Base-by-base conservation (phyloP, 2,888 invertebrate genomes). In the Aporophyla nigra region DNA sequence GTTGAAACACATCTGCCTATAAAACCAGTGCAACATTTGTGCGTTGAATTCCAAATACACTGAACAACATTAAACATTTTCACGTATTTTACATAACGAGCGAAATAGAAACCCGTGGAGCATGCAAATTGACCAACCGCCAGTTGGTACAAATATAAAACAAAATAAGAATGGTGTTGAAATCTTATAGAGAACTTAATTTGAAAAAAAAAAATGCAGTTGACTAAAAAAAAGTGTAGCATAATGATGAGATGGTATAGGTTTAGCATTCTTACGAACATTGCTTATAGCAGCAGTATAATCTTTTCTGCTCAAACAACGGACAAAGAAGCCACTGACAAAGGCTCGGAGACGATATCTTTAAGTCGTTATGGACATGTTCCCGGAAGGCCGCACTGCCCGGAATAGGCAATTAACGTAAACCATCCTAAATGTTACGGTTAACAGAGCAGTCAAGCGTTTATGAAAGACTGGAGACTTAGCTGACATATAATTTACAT, bases 371-470 rank as follows among this genome's bases (percentile, higher is more conserved):
- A 43, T 63, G 40, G 62, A n/a, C n/a, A 43, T 43, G n/a, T 63
- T 63, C 16, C 16, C 9, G 9, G 9, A 63, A n/a, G n/a, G 9
- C 40, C n/a, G 33, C 62, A 16, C n/a, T 43, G 21, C 9, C 40
- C n/a, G 9, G n/a, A 43, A 63, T 43, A 16, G 40, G n/a, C 62
- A 43, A 43, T 43, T 63, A 61, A n/a, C 62, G n/a, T 63, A 43
- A 63, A 63, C 62, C 68, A 71, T 65, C 51, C 62, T 27, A 71
- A 82, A 84, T 78, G 86, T 80, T 24, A 74, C 69, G 70, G 74
- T 71, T 80, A 43, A 67, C 46, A 16, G 63, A 54, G 16, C 67
- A 53, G 56, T 54, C 16, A 33, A 71, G 54, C 65, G 66, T 61
- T 53, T 59, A 40, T 59, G 67, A n/a, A 53, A 53, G 49, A 10